Conservation (phyloP, 2,113 vertebrate genomes). For the Steatornis caripensis region DNA sequence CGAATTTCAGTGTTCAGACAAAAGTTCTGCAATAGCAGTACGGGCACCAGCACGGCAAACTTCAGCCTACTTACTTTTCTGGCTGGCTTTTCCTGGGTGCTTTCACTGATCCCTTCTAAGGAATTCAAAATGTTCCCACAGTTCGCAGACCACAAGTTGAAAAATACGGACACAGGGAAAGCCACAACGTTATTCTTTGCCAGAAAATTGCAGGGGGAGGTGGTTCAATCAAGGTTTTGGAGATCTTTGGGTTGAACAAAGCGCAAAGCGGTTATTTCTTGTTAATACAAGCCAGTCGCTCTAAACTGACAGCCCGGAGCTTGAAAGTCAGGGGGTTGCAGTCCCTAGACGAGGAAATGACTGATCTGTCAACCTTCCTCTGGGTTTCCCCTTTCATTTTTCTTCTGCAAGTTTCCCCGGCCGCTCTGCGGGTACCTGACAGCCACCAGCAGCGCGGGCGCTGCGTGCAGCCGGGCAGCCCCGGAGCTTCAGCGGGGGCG, state of each 20-base stretch:
- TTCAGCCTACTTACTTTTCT: neutral
- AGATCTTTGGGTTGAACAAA: neutral
- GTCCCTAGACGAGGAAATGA: neutral
- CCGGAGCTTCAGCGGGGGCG: rapidly evolving
- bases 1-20: neutral
- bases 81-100: neutral
- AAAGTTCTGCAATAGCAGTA: neutral
- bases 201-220: neutral
- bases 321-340: neutral
- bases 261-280: neutral
- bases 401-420: too few relatives aligned
- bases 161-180: neutral
- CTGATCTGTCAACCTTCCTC: neutral
- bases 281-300: neutral
- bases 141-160: neutral
- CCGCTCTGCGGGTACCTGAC: rapidly evolving
- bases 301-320: neutral
- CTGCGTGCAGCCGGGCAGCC: neutral
- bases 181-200: neutral
- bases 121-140: neutral
- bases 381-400: neutral
- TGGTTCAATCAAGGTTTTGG: neutral
- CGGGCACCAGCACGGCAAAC: neutral
- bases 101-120: neutral
- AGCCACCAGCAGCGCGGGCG: neutral